Evolutionary conservation across 2,797 vertebrate species (phyloP).

Genomic region (Alosa sapidissima): DNA sequence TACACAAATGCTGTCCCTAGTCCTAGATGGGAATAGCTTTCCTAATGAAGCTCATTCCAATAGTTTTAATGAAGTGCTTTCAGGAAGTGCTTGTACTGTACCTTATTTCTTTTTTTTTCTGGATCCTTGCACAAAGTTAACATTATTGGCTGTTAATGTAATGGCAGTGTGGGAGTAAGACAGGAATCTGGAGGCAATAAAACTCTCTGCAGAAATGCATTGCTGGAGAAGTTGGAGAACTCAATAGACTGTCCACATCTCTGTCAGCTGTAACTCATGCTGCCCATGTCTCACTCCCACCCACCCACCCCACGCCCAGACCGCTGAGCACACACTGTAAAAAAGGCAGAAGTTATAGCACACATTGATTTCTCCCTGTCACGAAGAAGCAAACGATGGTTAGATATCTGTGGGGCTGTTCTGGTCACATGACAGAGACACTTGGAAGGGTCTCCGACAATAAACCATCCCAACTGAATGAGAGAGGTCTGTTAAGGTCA

Average conservation of each 20-base stretch:
- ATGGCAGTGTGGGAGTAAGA: slow-evolving; percentile 28
- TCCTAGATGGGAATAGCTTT: neutral
- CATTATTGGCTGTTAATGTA: slow-evolving; percentile 31
- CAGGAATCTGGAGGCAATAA: neutral
- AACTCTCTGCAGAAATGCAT: neutral
- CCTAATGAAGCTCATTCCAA: neutral
- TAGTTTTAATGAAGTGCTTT: neutral
- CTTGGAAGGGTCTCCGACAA: neutral
- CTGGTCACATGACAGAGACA: neutral
- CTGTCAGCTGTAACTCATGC: slow-evolving; percentile 15
- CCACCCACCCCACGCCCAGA: neutral
- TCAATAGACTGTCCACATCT: slow-evolving; percentile 1
- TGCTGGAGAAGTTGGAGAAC: neutral
- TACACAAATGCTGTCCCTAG: neutral
- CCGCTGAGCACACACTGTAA: neutral
- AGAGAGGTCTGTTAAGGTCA: neutral
- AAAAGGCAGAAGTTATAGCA: slow-evolving; percentile 19
- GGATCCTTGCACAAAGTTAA: slow-evolving; percentile 1
- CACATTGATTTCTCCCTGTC: neutral
- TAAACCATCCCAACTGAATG: slow-evolving; percentile 22
- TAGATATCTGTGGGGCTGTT: slow-evolving; percentile 8
- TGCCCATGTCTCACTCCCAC: neutral
- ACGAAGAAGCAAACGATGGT: neutral
- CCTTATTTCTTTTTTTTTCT: slow-evolving; percentile 11
- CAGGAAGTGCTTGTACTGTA: neutral